These are phyloP conservation scores for Heterotis niloticus DNA, from an alignment of 2,113 vertebrate genomes.

Conservation along the genomic window DNA sequence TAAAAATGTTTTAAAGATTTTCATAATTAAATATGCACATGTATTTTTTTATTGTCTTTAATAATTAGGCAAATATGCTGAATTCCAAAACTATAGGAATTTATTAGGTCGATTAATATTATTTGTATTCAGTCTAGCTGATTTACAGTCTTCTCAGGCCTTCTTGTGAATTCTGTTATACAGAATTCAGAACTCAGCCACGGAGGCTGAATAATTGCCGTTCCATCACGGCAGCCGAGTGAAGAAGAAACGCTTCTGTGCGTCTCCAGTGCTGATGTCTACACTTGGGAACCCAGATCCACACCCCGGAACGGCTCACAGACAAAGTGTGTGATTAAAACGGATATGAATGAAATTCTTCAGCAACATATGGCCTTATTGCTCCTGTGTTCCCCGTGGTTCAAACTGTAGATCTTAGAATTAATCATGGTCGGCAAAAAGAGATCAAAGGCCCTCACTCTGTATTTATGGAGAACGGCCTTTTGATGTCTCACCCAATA, in stretches of 20 bases:
- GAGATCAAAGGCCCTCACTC: conserved; percentile 79
- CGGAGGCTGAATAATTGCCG: background rate
- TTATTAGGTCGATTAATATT: background rate
- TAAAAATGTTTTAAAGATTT: no score
- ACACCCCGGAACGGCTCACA: conserved; percentile 21
- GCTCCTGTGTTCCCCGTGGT: conserved; percentile 68
- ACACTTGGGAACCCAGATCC: background rate
- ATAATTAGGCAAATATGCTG: no score
- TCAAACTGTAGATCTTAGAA: conserved; percentile 77
- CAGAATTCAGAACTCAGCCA: background rate
- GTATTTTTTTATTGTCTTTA: no score
- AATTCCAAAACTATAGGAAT: no score
- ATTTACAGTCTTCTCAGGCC: background rate
- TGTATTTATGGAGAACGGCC: conserved; percentile 66
- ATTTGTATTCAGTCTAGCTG: background rate
- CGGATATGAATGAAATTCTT: conserved; percentile 58
- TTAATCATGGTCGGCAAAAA: conserved; percentile 70
- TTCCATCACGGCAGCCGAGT: background rate
- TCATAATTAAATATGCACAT: no score
- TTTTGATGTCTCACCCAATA: conserved; percentile 72
- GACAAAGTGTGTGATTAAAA: conserved; percentile 50
- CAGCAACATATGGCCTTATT: conserved; percentile 69
- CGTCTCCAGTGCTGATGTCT: background rate
- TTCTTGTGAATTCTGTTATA: background rate
- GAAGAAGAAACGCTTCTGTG: background rate